These are phyloP conservation scores for Aselliscus stoliczkanus DNA, from an alignment of 2,797 vertebrate genomes.

Conservation along the genomic window DNA sequence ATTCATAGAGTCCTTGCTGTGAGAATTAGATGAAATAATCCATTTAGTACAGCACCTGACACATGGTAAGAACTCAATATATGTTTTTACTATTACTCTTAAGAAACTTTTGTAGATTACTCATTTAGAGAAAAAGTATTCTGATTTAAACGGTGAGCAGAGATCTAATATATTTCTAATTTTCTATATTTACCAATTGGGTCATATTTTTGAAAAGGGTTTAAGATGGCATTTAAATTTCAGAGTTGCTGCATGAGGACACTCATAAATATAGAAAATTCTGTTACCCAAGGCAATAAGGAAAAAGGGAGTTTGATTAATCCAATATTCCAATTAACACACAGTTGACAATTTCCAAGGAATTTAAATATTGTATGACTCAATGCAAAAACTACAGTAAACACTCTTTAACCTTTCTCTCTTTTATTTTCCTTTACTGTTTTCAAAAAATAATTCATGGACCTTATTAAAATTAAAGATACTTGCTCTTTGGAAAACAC, in stretches of 20 bases:
- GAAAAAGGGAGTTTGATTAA: neutral
- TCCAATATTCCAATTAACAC: neutral
- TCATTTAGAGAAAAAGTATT: neutral
- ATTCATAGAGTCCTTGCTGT: neutral
- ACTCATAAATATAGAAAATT: neutral
- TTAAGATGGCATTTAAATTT: conserved; percentile 38
- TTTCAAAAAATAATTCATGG: neutral
- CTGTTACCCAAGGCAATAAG: neutral
- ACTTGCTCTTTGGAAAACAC: neutral
- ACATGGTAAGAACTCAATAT: neutral
- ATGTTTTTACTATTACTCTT: neutral
- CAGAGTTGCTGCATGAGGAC: neutral
- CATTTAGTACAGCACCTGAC: neutral
- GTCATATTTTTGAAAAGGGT: neutral
- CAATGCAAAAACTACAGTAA: neutral
- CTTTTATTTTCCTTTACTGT: neutral
- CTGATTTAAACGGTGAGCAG: neutral
- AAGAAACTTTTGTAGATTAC: neutral
- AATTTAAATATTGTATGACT: neutral
- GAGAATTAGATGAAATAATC: neutral
- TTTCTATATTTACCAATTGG: neutral
- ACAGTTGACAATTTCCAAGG: neutral
- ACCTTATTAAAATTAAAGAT: neutral
- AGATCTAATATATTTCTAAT: neutral
- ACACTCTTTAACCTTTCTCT: neutral